Base-by-base conservation (phyloP, 2,113 vertebrate genomes). In the Perognathus longimembris region DNA sequence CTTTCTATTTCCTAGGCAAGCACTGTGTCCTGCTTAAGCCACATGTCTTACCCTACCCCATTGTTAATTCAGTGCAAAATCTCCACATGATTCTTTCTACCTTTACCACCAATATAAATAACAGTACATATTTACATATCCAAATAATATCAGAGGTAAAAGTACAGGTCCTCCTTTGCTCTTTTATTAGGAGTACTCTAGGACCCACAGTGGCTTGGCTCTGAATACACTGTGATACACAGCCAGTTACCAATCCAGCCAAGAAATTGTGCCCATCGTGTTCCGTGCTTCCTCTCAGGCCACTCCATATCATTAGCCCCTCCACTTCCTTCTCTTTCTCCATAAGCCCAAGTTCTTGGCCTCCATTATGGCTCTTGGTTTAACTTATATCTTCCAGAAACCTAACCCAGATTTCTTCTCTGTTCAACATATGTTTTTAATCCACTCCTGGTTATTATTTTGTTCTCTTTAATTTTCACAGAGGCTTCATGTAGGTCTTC, bases 381-480 rank as follows among this genome's bases (percentile, higher is more conserved):
- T 79, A 61, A 59, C 32, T 69, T 64, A 36, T 26, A 26, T 88
- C 42, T 88, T 63, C 38, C 36, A 89, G 64, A 34, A 93, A 77
- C 6, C 38, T 59, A 54, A n/a, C 54, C 20, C 24, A 38, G 18
- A 91, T 66, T 70, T 77, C 36, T 81, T 79, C 36, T 87, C 71
- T 90, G 20, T 21, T 84, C 73, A 59, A 40, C 80, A 86, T 63
- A 17, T 45, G 21, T 88, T 87, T 85, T 88, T 87, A 80, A 80
- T 12, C 45, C 45, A 32, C 77, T 74, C 32, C 17, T 70, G 50
- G 10, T 63, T 73, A 63, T 67, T 86, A 42, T 26, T 54, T 42
- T 90, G 9, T 81, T 76, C 63, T 64, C 67, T 26, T 83, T 79
- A 79, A 86, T 70, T 83, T 83, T 64, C 50, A 75, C 26, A 21